Conservation (phyloP, 2,113 vertebrate genomes). For the Carettochelys insculpta region DNA sequence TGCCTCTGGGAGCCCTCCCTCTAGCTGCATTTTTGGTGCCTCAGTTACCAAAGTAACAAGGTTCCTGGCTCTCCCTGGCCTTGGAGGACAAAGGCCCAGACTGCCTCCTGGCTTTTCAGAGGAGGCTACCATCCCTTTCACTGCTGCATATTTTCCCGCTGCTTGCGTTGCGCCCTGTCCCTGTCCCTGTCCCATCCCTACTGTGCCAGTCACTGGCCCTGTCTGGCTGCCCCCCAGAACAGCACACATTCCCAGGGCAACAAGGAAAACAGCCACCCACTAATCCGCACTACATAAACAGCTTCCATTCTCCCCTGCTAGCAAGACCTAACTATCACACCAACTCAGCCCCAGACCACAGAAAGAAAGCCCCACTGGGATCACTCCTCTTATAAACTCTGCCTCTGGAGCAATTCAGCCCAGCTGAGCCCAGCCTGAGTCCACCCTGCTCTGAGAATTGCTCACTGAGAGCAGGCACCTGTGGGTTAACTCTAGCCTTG, state of each 20-base stretch:
- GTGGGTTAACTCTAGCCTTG: not conserved
- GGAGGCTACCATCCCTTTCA: not conserved
- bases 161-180: not conserved
- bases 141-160: not conserved
- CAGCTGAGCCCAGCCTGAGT: not conserved
- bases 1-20: not conserved
- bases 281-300: not conserved
- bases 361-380: accelerated
- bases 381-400: not conserved
- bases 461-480: not conserved
- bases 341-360: not conserved
- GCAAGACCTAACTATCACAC: not conserved
- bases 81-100: too few relatives aligned
- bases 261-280: not conserved
- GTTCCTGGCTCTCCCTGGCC: not conserved
- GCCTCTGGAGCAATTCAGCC: not conserved
- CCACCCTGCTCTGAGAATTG: not conserved
- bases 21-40: not conserved
- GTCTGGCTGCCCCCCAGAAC: not conserved
- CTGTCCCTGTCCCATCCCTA: not conserved
- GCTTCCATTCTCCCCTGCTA: too few relatives aligned
- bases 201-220: not conserved
- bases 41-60: not conserved
- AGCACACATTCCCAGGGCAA: not conserved
- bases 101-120: not conserved